Percentiles rank a stretch among this genome's conserved stretches.
phyloP scores from a whole-genome alignment of 2,797 vertebrate genomes.

The Macropodus opercularis region DNA sequence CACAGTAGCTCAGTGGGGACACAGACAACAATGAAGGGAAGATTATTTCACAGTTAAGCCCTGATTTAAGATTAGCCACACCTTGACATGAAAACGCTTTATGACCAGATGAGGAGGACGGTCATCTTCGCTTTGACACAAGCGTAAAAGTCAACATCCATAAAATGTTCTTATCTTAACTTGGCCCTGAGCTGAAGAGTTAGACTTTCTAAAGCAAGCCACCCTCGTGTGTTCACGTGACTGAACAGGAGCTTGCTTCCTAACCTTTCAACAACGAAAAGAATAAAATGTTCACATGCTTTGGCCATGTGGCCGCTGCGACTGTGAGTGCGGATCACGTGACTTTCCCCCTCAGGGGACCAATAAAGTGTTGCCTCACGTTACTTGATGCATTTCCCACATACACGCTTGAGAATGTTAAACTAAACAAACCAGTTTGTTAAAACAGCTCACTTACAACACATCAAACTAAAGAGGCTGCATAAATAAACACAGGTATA shows the following conservation, averaged over 20 bases:
- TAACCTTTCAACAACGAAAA: not conserved
- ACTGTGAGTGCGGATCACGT: too few species aligned
- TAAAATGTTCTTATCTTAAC: conserved; percentile 15
- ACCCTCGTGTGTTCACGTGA: too few species aligned
- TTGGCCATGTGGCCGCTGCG: not conserved
- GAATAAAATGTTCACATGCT: not conserved
- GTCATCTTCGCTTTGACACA: not conserved
- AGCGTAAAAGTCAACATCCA: conserved; percentile 1
- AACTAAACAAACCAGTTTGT: conserved; percentile 42
- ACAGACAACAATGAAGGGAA: conserved; percentile 15
- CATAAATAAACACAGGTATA: not conserved
- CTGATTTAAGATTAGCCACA: conserved; percentile 43
- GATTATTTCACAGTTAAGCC: conserved; percentile 31
- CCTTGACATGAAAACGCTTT: conserved; percentile 18
- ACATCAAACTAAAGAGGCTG: not conserved
- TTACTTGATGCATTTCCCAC: conserved; percentile 14
- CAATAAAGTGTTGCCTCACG: too few species aligned
- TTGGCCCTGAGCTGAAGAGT: not conserved
- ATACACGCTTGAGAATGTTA: not conserved
- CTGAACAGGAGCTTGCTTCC: not conserved
- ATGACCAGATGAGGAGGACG: conserved; percentile 9
- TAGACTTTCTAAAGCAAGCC: too few species aligned
- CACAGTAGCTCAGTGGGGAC: conserved; percentile 20
- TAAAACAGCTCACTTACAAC: not conserved
- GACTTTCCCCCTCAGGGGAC: too few species aligned